phyloP scores from a whole-genome alignment of 2,113 vertebrate species.

The Campylomormyrus numenius region DNA sequence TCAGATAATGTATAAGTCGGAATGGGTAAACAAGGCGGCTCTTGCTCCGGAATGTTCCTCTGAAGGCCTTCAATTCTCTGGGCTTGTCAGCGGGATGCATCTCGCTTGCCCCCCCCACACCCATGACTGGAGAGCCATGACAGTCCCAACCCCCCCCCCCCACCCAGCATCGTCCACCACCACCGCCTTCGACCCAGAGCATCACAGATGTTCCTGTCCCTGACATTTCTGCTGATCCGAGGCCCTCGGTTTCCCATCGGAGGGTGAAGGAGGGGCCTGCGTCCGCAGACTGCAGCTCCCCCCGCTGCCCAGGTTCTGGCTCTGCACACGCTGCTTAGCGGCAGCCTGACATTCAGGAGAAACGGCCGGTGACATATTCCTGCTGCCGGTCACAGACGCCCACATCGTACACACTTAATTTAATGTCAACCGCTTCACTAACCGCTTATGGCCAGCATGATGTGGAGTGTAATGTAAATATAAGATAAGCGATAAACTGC shows the following conservation, averaged over 20 bases:
- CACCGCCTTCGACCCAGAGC: neutral
- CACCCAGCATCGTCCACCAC: neutral
- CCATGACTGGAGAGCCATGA: too few relatives aligned
- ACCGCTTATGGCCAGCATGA: neutral
- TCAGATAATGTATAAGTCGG: neutral
- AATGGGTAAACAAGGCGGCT: neutral
- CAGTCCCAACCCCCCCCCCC: too few relatives aligned
- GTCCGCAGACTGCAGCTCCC: neutral
- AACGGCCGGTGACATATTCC: neutral
- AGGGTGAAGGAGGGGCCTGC: neutral
- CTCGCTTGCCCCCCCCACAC: too few relatives aligned
- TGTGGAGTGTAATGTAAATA: neutral
- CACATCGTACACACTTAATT: neutral
- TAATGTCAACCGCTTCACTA: neutral
- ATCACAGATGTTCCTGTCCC: neutral
- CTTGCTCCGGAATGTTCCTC: neutral
- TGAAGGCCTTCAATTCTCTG: neutral
- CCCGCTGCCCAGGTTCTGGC: neutral
- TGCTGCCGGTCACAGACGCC: neutral
- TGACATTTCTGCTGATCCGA: neutral
- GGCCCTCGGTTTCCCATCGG: neutral
- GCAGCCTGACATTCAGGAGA: neutral
- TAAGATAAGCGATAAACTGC: neutral
- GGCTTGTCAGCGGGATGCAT: neutral
- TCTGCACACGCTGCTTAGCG: neutral